Evolutionary conservation across 2,113 vertebrate species (phyloP), one percentile per base, ranked within the genome.

Genomic region (Tonatia bakeri): DNA sequence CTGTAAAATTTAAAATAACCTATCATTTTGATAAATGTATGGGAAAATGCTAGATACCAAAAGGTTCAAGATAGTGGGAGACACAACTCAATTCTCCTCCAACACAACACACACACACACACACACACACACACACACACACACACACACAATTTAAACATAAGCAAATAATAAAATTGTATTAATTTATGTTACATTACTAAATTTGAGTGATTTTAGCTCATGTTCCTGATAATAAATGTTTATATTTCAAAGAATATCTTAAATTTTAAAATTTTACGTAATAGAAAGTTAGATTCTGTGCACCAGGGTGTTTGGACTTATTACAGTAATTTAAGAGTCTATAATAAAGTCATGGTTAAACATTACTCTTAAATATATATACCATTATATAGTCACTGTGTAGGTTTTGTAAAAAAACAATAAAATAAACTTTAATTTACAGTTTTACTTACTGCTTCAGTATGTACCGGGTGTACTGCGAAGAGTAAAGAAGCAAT

Each of bases 401-500:
- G 16, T 28, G 14, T 19, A 87, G 20, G 5, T 3, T 69, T 79
- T 67, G 1, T 52, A 76, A 93, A 72, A 81, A 65, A 43, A 69
- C 17, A 36, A 90, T 45, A 0, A 43, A 94, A 40, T 54, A 82
- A 43, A 36, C 20, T 56, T 6, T 3, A 26, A 73, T 40, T 84
- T 12, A 65, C 4, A 97, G 24, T 65, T 87, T 81, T 96, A 99
- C 99, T 98, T 98, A 99, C 99, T 76, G 99, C 99, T 98, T 99
- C 99, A 10, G 99, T 99, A 97, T 99, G 99, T 98, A 99, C 98
- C 82, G 99, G 99, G 87, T 99, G 99, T 64, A 99, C 99, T 38
- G 99, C 99, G 97, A 99, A 99, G 83, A 99, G 98, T 96, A 99
- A 95, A 8, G 99, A 98, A 0, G 99, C 99, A 96, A 99, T 98